phyloP scores from a whole-genome alignment of 1,140 invertebrate species.

The Lethrus apterus region DNA sequence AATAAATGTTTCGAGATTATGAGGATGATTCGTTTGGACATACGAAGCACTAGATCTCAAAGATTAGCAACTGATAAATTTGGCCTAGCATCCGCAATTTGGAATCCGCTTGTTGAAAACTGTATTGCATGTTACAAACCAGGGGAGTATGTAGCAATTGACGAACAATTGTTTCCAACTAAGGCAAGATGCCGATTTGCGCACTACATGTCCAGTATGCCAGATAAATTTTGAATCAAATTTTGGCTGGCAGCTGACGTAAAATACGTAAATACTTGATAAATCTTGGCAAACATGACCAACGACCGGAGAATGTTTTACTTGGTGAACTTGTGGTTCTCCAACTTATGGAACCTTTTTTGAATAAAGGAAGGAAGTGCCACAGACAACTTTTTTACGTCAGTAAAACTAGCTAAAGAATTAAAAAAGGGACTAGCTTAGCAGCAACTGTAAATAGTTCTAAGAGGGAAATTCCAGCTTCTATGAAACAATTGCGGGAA shows the following conservation, averaged over 20 bases:
- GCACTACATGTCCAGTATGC: slow-evolving; percentile 39
- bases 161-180: slow-evolving; percentile 40
- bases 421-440: too few species aligned
- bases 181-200: slow-evolving; percentile 37
- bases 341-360: slow-evolving; percentile 31
- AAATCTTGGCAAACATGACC: slow-evolving; percentile 35
- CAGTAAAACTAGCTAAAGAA: too few species aligned
- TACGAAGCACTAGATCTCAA: slow-evolving; percentile 1
- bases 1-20: too few species aligned
- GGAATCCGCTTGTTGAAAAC: neutral
- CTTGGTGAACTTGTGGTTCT: slow-evolving; percentile 26
- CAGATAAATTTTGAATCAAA: slow-evolving; percentile 39
- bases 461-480: too few species aligned
- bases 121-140: slow-evolving; percentile 29
- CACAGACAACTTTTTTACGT: slow-evolving; percentile 1
- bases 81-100: neutral
- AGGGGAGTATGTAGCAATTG: slow-evolving; percentile 30
- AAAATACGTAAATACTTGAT: slow-evolving; percentile 34
- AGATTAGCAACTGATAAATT: slow-evolving; percentile 1
- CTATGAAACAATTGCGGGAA: too few species aligned
- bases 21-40: neutral
- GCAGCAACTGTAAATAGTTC: too few species aligned
- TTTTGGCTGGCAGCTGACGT: slow-evolving; percentile 38
- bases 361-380: slow-evolving; percentile 23
- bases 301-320: slow-evolving; percentile 14